Evolutionary conservation across 2,888 invertebrate genomes (phyloP).

Genomic region (Dysmachus trigonus): DNA sequence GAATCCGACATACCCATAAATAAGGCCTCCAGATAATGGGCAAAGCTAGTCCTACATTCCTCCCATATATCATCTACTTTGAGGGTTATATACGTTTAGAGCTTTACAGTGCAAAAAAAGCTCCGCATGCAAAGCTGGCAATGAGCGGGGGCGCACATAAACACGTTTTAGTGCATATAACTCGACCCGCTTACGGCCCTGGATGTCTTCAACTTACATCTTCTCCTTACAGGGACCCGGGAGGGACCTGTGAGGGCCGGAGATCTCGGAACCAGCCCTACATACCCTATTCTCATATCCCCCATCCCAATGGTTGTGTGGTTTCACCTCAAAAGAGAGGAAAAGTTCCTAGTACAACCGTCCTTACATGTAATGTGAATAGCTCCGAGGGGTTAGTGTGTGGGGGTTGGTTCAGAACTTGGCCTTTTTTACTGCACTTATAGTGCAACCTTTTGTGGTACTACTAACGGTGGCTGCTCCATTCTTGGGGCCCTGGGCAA

Average conservation of each 20-base stretch:
- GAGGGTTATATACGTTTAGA: constrained; percentile 31
- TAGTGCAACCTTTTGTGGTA: constrained; percentile 34
- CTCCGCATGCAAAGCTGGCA: constrained; percentile 34
- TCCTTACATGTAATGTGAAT: constrained; percentile 34
- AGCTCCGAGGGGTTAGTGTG: background rate
- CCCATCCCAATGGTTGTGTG: background rate
- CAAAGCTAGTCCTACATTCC: constrained; percentile 34
- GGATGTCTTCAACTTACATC: background rate
- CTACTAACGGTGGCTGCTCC: constrained; percentile 19
- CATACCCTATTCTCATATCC: background rate
- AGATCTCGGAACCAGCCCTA: background rate
- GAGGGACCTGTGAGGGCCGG: background rate
- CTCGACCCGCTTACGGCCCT: background rate
- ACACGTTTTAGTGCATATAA: constrained; percentile 36
- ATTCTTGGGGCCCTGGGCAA: background rate
- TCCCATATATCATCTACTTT: constrained; percentile 29
- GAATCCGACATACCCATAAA: constrained; percentile 39
- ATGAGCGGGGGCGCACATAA: constrained; percentile 26
- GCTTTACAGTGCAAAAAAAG: constrained; percentile 19
- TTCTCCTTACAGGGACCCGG: background rate
- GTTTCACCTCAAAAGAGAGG: constrained; percentile 38
- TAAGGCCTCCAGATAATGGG: constrained; percentile 40
- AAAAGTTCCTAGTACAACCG: constrained; percentile 38
- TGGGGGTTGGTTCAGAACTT: constrained; percentile 8
- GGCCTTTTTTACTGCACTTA: constrained; percentile 34